These are phyloP conservation scores for Pterois miles DNA, from an alignment of 2,797 vertebrate species.

Conservation along the genomic window DNA sequence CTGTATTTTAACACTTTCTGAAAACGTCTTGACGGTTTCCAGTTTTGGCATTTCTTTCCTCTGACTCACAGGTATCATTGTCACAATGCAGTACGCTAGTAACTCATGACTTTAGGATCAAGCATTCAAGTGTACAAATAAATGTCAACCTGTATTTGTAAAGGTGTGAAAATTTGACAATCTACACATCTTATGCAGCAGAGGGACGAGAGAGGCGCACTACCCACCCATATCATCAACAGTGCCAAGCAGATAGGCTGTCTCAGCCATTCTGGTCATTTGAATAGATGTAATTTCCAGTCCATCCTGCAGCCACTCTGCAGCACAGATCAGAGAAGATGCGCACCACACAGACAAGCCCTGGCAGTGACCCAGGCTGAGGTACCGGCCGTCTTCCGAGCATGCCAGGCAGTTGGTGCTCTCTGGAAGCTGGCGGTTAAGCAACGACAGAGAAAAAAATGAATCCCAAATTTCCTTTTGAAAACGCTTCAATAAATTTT, in stretches of 20 bases:
- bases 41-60: background rate
- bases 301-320: conserved; percentile 79
- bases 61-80: background rate
- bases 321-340: conserved; percentile 49
- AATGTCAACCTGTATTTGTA: background rate
- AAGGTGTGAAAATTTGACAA: background rate
- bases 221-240: conserved; percentile 91
- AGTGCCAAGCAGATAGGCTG: conserved; percentile 78
- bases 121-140: background rate
- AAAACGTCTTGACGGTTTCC: background rate
- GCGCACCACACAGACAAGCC: conserved; percentile 85
- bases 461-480: background rate
- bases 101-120: background rate
- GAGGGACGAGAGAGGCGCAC: background rate
- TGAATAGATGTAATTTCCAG: conserved; percentile 84
- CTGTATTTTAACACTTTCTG: background rate
- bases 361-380: conserved; percentile 82
- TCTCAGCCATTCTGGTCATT: conserved; percentile 69
- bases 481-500: background rate
- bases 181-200: background rate
- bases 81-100: background rate
- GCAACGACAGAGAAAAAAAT: background rate
- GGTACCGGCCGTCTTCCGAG: conserved; percentile 79
- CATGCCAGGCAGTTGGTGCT: conserved; percentile 82
- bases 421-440: conserved; percentile 76